Evolutionary conservation across 2,888 invertebrate genomes (phyloP).

Genomic region (Belgica antarctica): DNA sequence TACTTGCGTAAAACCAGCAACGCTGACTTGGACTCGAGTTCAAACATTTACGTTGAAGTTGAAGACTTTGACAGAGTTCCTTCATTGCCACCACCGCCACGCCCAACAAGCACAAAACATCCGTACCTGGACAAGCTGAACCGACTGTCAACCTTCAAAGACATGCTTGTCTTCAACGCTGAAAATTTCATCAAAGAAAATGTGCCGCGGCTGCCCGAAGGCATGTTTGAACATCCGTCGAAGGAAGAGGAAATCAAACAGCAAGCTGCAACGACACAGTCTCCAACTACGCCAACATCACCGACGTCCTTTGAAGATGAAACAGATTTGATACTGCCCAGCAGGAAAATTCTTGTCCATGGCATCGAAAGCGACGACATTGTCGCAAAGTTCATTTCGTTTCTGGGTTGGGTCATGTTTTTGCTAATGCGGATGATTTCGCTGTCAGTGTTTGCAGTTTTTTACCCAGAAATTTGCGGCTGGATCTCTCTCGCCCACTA

Average conservation of each 20-base stretch:
- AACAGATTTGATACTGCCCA: conserved; percentile 51
- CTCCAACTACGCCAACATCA: neutral
- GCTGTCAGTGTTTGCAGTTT: conserved; percentile 67
- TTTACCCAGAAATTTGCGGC: conserved; percentile 63
- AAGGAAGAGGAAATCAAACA: conserved; percentile 51
- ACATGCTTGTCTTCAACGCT: conserved; percentile 59
- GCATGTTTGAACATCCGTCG: conserved; percentile 54
- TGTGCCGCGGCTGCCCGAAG: conserved; percentile 57
- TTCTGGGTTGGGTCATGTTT: conserved; percentile 76
- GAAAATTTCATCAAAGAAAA: conserved; percentile 59
- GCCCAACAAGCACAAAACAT: conserved; percentile 49
- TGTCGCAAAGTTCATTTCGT: conserved; percentile 66
- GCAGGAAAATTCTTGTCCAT: conserved; percentile 58
- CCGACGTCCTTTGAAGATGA: conserved; percentile 47
- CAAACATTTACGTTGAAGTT: conserved; percentile 11
- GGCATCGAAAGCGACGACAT: conserved; percentile 74
- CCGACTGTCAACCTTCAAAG: conserved; percentile 51
- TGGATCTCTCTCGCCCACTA: conserved; percentile 65
- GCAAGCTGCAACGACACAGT: neutral
- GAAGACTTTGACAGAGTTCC: conserved; percentile 48
- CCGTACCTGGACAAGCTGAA: conserved; percentile 46
- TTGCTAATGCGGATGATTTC: conserved; percentile 69
- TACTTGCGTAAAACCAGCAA: conserved; percentile 47
- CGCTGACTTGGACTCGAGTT: conserved; percentile 39
- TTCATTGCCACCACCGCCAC: conserved; percentile 58